Evolutionary conservation across 2,888 invertebrate genomes (phyloP).

Genomic region (Crocallis elinguaria): DNA sequence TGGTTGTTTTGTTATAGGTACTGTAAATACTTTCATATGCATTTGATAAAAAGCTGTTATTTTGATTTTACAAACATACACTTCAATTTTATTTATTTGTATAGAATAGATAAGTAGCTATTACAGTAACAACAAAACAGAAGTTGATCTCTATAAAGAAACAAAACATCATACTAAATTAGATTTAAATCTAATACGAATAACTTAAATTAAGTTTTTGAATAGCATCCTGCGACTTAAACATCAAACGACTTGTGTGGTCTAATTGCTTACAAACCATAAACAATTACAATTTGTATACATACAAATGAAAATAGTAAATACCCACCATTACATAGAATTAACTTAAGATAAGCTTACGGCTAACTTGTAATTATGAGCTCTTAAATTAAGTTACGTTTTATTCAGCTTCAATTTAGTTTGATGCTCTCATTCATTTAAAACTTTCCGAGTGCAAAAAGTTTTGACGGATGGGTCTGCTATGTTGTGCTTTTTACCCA

Average conservation of each 20-base stretch:
- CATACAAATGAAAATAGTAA: constrained; percentile 27
- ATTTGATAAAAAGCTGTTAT: too few relatives aligned
- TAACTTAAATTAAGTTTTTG: not conserved
- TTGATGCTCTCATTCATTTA: constrained; percentile 30
- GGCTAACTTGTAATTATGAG: constrained; percentile 36
- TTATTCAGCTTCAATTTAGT: constrained; percentile 31
- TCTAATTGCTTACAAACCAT: constrained; percentile 32
- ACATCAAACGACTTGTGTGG: constrained; percentile 31
- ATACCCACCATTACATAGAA: constrained; percentile 36
- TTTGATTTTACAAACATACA: not conserved
- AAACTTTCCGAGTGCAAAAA: constrained; percentile 14
- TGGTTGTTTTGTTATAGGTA: too few relatives aligned
- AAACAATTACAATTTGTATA: constrained; percentile 34
- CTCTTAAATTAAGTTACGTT: constrained; percentile 33
- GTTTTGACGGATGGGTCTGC: not conserved
- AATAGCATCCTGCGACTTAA: constrained; percentile 6
- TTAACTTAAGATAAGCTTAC: constrained; percentile 30
- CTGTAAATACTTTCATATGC: too few relatives aligned
- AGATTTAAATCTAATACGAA: not conserved
- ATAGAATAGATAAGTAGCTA: too few relatives aligned
- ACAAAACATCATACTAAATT: not conserved
- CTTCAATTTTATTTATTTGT: too few relatives aligned
- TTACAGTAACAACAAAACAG: too few relatives aligned
- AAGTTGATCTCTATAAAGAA: too few relatives aligned
- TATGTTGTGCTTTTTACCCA: not conserved